phyloP scores from a whole-genome alignment of 2,797 vertebrate species.

The Siniperca obscura region DNA sequence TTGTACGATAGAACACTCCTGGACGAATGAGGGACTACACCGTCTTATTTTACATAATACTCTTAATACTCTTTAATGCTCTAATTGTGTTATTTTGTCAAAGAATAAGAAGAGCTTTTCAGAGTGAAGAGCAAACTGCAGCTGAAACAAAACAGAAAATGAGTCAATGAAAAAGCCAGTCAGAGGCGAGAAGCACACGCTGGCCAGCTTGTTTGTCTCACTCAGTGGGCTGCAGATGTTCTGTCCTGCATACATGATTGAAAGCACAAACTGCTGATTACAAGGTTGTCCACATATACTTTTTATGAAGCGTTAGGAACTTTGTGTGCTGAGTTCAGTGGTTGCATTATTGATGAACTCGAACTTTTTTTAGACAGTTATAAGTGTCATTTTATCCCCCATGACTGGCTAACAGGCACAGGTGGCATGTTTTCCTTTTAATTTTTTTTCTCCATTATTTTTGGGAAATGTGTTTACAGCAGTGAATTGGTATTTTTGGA shows the following conservation, averaged over 20 bases:
- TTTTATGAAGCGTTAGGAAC: constrained; percentile 9
- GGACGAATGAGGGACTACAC: too few relatives aligned
- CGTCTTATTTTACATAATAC: too few relatives aligned
- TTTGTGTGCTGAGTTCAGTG: background rate
- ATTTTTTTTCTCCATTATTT: background rate
- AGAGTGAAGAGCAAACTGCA: background rate
- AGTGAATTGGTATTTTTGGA: background rate
- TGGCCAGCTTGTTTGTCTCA: constrained; percentile 21
- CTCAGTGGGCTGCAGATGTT: constrained; percentile 44
- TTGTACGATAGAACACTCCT: too few relatives aligned
- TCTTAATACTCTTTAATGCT: too few relatives aligned
- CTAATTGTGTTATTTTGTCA: background rate
- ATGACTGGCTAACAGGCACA: background rate
- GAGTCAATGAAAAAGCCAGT: constrained; percentile 11
- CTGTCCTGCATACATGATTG: constrained; percentile 17
- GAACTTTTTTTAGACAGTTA: background rate
- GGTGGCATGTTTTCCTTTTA: background rate
- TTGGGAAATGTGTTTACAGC: background rate
- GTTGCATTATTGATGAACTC: constrained; percentile 27
- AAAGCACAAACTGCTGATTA: constrained; percentile 8
- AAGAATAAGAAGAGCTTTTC: background rate
- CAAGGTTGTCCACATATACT: constrained; percentile 8
- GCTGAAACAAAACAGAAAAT: background rate
- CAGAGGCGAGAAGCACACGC: background rate
- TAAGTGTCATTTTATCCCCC: background rate